Conservation (phyloP, 2,888 invertebrate species). For the Volucella inflata region DNA sequence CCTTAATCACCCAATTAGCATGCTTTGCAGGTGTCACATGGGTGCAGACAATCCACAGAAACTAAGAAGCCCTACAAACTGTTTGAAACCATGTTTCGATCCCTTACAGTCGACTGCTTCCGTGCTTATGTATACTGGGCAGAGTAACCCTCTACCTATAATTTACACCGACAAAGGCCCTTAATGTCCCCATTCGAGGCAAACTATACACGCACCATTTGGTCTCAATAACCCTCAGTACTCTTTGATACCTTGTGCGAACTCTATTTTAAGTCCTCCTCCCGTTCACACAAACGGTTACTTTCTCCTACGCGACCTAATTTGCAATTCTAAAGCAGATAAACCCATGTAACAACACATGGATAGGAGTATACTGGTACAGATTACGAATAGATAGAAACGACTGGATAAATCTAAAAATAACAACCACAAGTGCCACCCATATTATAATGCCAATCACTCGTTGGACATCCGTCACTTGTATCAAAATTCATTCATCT, state of each 20-base stretch:
- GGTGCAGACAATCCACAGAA: too few species aligned
- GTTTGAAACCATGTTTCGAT: too few species aligned
- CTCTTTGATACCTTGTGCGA: conserved; percentile 30
- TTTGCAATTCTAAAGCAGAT: conserved; percentile 52
- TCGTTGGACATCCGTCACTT: conserved; percentile 57
- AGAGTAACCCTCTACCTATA: too few species aligned
- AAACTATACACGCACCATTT: not conserved
- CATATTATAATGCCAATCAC: conserved; percentile 39
- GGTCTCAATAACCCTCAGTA: not conserved
- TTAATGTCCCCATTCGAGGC: not conserved
- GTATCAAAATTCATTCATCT: conserved; percentile 48
- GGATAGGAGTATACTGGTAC: conserved; percentile 19
- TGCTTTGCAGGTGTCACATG: too few species aligned
- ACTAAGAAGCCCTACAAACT: too few species aligned
- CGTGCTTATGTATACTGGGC: too few species aligned
- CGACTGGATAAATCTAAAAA: conserved; percentile 36
- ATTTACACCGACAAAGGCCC: too few species aligned
- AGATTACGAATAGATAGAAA: not conserved
- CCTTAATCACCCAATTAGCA: too few species aligned
- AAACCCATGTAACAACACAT: not conserved
- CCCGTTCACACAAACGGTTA: conserved; percentile 38
- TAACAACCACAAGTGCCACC: conserved; percentile 39
- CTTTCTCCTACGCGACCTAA: conserved; percentile 57
- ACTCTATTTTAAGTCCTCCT: conserved; percentile 49
- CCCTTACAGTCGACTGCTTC: too few species aligned